phyloP scores from a whole-genome alignment of 64 coral and sea anemone genomes.

The Montipora sp. region DNA sequence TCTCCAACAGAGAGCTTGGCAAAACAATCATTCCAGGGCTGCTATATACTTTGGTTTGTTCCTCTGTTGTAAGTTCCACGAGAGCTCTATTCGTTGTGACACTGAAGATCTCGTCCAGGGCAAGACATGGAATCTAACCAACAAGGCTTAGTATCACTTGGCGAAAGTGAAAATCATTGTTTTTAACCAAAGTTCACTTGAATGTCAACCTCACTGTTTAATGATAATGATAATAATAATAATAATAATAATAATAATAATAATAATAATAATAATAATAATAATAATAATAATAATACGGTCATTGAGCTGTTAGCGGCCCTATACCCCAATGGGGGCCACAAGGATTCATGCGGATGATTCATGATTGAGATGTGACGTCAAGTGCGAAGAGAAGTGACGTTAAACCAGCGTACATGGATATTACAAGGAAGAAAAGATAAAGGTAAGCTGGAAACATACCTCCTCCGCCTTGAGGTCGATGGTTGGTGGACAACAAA shows the following conservation, averaged over 20 bases:
- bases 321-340: too few species aligned
- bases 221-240: too few species aligned
- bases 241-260: too few species aligned
- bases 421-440: neutral
- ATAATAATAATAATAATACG: too few species aligned
- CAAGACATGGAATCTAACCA: conserved; percentile 74
- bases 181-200: too few species aligned
- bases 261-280: too few species aligned
- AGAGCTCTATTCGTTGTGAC: conserved; percentile 41
- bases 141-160: neutral
- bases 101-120: conserved; percentile 75
- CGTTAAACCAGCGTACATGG: neutral
- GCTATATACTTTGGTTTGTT: conserved; percentile 10
- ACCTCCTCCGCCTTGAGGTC: conserved; percentile 94
- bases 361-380: too few species aligned
- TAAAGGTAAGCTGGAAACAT: neutral
- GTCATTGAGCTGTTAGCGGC: too few species aligned
- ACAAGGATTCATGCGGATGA: too few species aligned
- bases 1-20: conserved; percentile 79
- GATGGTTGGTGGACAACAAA: conserved; percentile 84
- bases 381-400: too few species aligned
- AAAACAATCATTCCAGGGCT: conserved; percentile 41
- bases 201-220: too few species aligned
- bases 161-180: too few species aligned
- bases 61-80: conserved; percentile 43